Conservation (phyloP, 1,140 invertebrate species). For the Helicoverpa armigera region DNA sequence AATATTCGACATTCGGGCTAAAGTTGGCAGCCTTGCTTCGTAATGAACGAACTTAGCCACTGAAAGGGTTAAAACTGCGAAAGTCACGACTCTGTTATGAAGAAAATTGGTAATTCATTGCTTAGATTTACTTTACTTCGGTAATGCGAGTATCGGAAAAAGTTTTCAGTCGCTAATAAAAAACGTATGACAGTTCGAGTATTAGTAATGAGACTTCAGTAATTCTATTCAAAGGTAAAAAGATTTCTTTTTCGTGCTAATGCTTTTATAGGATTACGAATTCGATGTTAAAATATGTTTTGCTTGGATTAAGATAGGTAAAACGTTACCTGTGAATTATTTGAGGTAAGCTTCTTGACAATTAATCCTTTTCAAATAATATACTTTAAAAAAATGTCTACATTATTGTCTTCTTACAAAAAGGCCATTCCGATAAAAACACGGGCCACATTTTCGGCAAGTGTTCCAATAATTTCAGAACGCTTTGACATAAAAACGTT, state of each 20-base stretch:
- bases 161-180: slow-evolving; percentile 58
- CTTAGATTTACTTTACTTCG: slow-evolving; percentile 65
- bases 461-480: background rate
- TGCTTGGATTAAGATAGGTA: slow-evolving; percentile 1
- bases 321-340: background rate
- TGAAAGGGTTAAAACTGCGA: slow-evolving; percentile 72
- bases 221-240: slow-evolving; percentile 35
- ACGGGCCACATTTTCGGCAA: background rate
- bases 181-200: slow-evolving; percentile 60
- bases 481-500: slow-evolving; percentile 2
- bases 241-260: slow-evolving; percentile 35
- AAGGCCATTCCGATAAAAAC: background rate
- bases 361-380: too few species aligned
- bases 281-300: slow-evolving; percentile 10
- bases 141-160: slow-evolving; percentile 65
- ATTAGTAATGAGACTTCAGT: slow-evolving; percentile 48
- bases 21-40: slow-evolving; percentile 61
- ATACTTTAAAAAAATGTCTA: too few species aligned
- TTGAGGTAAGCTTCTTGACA: background rate
- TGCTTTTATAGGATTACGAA: slow-evolving; percentile 23
- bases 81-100: slow-evolving; percentile 69
- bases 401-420: too few species aligned
- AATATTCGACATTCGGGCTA: slow-evolving; percentile 67
- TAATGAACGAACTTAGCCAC: slow-evolving; percentile 75
- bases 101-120: slow-evolving; percentile 76